Percentiles rank a stretch among this genome's conserved stretches.
Evolutionary conservation across 2,113 vertebrate species (phyloP).

Genomic region (Pollimyrus isidori): DNA sequence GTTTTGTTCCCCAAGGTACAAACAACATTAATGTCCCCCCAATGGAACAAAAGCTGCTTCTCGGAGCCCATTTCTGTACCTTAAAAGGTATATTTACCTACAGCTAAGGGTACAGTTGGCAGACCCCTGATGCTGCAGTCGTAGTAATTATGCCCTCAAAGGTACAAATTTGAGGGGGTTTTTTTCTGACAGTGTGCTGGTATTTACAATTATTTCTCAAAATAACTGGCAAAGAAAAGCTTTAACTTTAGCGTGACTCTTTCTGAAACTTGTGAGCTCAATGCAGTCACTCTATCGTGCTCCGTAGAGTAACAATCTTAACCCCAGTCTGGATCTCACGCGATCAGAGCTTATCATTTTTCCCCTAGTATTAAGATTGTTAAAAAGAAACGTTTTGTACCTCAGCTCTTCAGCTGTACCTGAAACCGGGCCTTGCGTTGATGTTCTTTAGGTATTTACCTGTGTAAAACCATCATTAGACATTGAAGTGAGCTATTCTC

Average conservation of each 20-base stretch:
- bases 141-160: background rate
- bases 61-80: background rate
- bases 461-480: background rate
- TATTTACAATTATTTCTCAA: background rate
- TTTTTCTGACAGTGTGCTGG: background rate
- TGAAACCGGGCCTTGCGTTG: background rate
- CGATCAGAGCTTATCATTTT: background rate
- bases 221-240: background rate
- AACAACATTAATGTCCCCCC: background rate
- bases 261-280: background rate
- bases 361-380: background rate
- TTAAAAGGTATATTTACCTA: background rate
- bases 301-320: background rate
- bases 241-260: background rate
- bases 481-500: background rate
- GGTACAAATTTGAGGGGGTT: background rate
- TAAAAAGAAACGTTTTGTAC: background rate
- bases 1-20: background rate
- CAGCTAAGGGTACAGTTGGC: background rate
- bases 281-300: background rate
- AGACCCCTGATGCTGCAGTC: background rate
- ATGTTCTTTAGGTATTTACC: background rate
- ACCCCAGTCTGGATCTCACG: background rate
- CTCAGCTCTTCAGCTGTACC: background rate
- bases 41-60: background rate